A percentile compares a stretch with the other conserved stretches of the same genome.
phyloP scores from a whole-genome alignment of 2,797 vertebrate species.

The Enteromius trimaculatus region DNA sequence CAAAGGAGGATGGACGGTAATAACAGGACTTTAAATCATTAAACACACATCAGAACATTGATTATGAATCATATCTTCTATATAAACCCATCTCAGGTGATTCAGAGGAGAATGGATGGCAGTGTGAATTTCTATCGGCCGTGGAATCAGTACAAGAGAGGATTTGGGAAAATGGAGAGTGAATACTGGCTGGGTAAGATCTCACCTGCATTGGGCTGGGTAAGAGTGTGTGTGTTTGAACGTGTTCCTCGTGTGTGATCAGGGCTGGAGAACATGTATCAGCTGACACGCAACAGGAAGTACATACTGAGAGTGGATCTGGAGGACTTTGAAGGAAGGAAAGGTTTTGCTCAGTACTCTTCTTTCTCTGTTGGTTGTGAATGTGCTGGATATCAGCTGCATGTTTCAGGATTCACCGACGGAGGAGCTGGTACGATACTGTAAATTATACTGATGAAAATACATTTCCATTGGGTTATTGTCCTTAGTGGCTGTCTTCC shows the following conservation, averaged over 20 bases:
- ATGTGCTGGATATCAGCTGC: conserved; percentile 51
- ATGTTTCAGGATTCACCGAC: conserved; percentile 41
- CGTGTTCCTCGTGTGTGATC: not conserved
- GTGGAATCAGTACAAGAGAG: not conserved
- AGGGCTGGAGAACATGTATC: not conserved
- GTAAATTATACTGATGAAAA: too few relatives aligned
- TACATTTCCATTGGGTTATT: too few relatives aligned
- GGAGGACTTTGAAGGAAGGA: not conserved
- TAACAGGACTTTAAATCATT: not conserved
- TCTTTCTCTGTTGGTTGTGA: conserved; percentile 41
- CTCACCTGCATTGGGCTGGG: too few relatives aligned
- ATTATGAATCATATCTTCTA: not conserved
- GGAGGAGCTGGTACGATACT: conserved; percentile 57
- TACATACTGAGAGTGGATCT: conserved; percentile 4
- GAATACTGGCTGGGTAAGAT: too few relatives aligned
- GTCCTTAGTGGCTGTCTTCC: too few relatives aligned
- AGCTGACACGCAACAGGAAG: not conserved
- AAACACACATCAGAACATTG: not conserved
- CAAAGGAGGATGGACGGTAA: not conserved
- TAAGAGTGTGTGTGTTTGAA: too few relatives aligned
- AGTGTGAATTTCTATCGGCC: conserved; percentile 27
- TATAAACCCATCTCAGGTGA: conserved; percentile 51
- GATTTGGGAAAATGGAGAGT: too few relatives aligned
- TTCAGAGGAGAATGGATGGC: conserved; percentile 58
- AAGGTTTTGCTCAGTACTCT: conserved; percentile 51